Conservation (phyloP, 2,113 vertebrate species). For the Pomatostomus ruficeps region DNA sequence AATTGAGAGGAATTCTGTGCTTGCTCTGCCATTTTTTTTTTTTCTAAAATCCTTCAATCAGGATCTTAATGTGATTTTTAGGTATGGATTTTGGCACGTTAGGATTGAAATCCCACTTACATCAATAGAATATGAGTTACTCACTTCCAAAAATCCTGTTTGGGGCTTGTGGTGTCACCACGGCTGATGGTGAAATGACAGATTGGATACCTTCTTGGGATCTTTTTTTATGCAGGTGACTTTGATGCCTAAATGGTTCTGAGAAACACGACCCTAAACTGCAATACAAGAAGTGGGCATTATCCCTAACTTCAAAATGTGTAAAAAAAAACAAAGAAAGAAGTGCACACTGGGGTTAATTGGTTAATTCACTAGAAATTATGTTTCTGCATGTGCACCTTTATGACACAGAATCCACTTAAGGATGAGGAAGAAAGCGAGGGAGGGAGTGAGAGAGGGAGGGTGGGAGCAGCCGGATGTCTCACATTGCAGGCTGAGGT, state of each 20-base stretch:
- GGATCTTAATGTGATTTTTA: not conserved
- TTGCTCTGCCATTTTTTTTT: not conserved
- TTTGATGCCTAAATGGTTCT: not conserved
- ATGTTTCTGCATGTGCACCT: fast-evolving
- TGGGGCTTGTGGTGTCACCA: not conserved
- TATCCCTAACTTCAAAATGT: not conserved
- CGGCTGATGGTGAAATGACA: not conserved
- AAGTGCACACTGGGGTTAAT: not conserved
- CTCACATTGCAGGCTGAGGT: not conserved
- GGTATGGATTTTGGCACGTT: not conserved
- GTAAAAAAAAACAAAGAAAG: not conserved
- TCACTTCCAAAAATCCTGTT: not conserved
- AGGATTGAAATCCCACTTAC: not conserved
- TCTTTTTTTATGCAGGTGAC: not conserved
- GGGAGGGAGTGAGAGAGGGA: not conserved
- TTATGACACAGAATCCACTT: not conserved
- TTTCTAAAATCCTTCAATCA: not conserved
- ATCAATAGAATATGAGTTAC: not conserved
- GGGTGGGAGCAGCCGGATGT: not conserved
- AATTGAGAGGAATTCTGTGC: conserved; percentile 7
- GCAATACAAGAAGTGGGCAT: not conserved
- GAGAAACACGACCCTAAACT: not conserved
- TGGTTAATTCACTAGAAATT: not conserved
- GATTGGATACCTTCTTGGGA: not conserved
- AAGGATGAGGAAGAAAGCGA: not conserved